Conservation (phyloP, 1,140 invertebrate species). For the Saccostrea glomerata region DNA sequence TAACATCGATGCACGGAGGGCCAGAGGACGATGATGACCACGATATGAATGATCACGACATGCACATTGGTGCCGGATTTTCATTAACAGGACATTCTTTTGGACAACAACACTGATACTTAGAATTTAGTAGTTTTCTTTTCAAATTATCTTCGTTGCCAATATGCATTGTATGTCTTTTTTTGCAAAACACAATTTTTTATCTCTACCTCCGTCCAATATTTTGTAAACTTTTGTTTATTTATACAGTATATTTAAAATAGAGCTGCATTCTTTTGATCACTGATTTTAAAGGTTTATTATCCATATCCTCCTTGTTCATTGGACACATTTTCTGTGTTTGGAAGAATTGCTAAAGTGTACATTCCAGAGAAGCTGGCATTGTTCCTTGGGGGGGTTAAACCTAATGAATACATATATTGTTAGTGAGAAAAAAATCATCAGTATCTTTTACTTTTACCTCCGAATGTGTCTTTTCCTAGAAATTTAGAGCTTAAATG, state of each 20-base stretch:
- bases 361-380: neutral
- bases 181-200: conserved; percentile 6
- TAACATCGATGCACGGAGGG: conserved; percentile 66
- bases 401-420: neutral
- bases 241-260: no score
- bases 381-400: neutral
- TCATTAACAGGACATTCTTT: conserved; percentile 66
- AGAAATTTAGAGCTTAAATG: neutral
- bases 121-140: neutral
- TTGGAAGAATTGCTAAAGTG: neutral
- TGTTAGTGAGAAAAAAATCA: neutral
- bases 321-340: neutral
- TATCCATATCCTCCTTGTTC: neutral
- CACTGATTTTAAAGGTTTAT: neutral
- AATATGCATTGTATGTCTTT: neutral
- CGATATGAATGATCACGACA: conserved; percentile 29
- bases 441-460: neutral
- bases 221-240: neutral
- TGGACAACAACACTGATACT: conserved; percentile 42
- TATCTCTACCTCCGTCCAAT: conserved; percentile 29
- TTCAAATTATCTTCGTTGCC: neutral
- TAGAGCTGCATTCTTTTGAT: neutral
- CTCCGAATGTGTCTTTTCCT: neutral
- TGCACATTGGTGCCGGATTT: conserved; percentile 58
- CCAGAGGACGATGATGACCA: conserved; percentile 45